phyloP scores from a whole-genome alignment of 2,113 vertebrate species.

The Burhinus bistriatus region DNA sequence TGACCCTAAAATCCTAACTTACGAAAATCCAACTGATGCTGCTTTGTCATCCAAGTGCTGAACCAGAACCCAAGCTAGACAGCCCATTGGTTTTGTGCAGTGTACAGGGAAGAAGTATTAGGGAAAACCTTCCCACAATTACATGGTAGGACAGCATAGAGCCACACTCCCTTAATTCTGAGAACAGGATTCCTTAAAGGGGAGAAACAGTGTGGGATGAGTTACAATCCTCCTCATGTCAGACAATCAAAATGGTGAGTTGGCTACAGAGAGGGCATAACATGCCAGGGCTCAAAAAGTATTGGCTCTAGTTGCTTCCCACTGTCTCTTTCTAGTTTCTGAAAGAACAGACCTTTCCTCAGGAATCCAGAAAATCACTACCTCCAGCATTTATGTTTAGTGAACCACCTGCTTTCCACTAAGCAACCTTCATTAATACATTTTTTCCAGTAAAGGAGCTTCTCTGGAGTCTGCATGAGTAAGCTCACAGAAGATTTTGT shows the following conservation, averaged over 20 bases:
- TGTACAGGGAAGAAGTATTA: neutral
- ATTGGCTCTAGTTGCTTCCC: neutral
- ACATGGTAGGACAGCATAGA: neutral
- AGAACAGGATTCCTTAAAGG: neutral
- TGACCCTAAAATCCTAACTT: neutral
- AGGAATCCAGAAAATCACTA: neutral
- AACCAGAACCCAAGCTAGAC: neutral
- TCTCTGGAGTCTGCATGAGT: neutral
- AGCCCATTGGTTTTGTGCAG: neutral
- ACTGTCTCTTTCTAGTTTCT: neutral
- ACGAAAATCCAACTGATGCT: neutral
- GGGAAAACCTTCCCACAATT: neutral
- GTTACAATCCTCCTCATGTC: neutral
- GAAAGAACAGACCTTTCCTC: neutral
- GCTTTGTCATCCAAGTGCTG: neutral
- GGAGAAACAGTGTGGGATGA: neutral
- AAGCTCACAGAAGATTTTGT: neutral
- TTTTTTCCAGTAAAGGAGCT: neutral
- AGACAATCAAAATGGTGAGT: neutral
- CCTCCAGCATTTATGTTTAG: neutral
- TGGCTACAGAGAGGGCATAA: neutral
- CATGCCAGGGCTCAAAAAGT: neutral
- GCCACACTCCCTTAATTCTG: neutral
- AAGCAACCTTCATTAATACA: neutral
- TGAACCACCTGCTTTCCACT: neutral